phyloP scores from a whole-genome alignment of 2,113 vertebrate species.

The Danionella cerebrum region DNA sequence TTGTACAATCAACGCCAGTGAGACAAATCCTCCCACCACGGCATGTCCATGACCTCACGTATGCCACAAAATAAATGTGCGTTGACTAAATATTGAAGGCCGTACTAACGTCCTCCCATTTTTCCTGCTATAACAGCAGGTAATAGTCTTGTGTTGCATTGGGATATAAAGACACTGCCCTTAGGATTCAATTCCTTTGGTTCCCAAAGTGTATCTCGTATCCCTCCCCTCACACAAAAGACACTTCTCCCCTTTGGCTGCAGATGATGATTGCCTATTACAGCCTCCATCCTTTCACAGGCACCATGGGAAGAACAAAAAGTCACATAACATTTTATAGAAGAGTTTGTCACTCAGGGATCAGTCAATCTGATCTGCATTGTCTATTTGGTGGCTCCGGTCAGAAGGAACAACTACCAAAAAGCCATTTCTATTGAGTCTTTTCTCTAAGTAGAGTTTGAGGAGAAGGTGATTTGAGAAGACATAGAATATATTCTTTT shows the following conservation, averaged over 20 bases:
- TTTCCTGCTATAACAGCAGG: constrained; percentile 28
- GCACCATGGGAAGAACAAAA: constrained; percentile 46
- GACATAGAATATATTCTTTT: not conserved
- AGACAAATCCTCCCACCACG: constrained; percentile 40
- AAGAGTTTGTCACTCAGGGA: constrained; percentile 55
- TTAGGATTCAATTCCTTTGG: constrained; percentile 62
- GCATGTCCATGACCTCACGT: constrained; percentile 37
- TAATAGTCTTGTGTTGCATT: constrained; percentile 34
- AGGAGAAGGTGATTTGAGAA: not conserved
- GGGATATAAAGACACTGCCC: not conserved
- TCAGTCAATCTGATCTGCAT: constrained; percentile 60
- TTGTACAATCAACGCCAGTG: constrained; percentile 26
- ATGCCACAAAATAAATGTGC: constrained; percentile 40
- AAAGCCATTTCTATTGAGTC: not conserved
- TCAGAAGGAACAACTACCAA: not conserved
- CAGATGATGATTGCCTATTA: constrained; percentile 16
- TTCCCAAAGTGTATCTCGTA: constrained; percentile 28
- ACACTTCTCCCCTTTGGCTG: not conserved
- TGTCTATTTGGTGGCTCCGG: constrained; percentile 42
- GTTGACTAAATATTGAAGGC: constrained; percentile 23
- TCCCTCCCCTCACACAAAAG: not conserved
- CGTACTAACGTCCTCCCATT: constrained; percentile 11
- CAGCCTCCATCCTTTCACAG: constrained; percentile 48
- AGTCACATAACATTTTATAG: constrained; percentile 43
- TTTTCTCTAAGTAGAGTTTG: not conserved